Evolutionary conservation across 1,140 invertebrate genomes (phyloP).

Genomic region (Papilio aristodemus): DNA sequence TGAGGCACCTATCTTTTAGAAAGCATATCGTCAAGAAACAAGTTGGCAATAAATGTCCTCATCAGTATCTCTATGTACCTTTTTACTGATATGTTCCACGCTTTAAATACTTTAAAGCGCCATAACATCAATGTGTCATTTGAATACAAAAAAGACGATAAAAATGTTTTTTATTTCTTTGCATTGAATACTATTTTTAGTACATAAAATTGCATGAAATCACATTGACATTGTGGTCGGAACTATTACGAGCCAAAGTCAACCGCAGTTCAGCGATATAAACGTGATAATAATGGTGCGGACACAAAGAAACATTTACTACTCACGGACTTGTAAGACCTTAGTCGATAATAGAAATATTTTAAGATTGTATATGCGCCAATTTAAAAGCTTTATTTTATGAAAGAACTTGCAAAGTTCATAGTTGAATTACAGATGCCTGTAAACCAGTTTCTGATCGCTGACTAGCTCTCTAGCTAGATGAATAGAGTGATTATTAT

Average conservation of each 20-base stretch:
- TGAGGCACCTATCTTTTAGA: too few species aligned
- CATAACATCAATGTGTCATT: background rate
- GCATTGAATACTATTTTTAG: background rate
- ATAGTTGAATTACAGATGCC: too few species aligned
- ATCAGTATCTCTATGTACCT: too few species aligned
- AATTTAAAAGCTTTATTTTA: background rate
- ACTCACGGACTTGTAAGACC: conserved; percentile 2
- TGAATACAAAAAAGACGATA: too few species aligned
- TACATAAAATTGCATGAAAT: background rate
- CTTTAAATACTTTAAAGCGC: too few species aligned
- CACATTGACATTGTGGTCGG: background rate
- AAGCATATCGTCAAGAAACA: too few species aligned
- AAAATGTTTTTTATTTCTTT: background rate
- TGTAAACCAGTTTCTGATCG: too few species aligned
- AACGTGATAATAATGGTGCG: background rate
- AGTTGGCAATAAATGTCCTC: too few species aligned
- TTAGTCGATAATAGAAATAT: background rate
- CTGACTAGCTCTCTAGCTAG: background rate
- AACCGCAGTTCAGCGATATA: conserved; percentile 2
- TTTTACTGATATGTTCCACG: too few species aligned
- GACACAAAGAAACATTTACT: background rate
- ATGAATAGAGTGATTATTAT: background rate
- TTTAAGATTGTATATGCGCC: background rate
- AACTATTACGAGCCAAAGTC: background rate
- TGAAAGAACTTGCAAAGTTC: too few species aligned